Evolutionary conservation across 2,888 invertebrate species (phyloP).

Genomic region (Mantis religiosa): DNA sequence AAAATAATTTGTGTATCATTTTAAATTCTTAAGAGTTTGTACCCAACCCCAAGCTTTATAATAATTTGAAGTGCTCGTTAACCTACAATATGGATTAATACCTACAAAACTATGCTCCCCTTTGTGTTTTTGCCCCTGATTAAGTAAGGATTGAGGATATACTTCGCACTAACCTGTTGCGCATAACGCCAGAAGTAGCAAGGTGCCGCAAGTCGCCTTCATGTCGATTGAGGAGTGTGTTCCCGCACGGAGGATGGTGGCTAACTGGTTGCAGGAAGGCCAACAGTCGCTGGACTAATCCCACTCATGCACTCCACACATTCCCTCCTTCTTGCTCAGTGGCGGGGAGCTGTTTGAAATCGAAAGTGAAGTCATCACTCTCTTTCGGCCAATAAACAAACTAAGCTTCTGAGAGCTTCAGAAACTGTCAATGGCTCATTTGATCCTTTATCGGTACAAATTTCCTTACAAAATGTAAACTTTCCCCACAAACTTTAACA

Average conservation of each 20-base stretch:
- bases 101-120: too few relatives aligned
- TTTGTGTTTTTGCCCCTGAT: too few relatives aligned
- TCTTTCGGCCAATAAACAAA: background rate
- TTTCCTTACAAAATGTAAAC: too few relatives aligned
- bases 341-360: background rate
- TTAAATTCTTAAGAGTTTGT: too few relatives aligned
- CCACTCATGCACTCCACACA: background rate
- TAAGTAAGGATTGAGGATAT: too few relatives aligned
- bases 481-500: too few relatives aligned
- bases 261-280: background rate
- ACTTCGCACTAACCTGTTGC: background rate
- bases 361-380: background rate
- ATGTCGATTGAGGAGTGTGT: background rate
- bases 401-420: background rate
- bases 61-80: too few relatives aligned
- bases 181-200: background rate
- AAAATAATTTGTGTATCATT: too few relatives aligned
- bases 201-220: background rate
- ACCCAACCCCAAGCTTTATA: too few relatives aligned
- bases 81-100: too few relatives aligned
- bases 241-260: background rate
- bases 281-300: background rate
- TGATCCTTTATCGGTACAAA: too few relatives aligned
- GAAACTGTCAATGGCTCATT: too few relatives aligned
- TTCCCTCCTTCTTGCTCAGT: background rate